Evolutionary conservation across 2,113 vertebrate genomes (phyloP).

Genomic region (Columbina picui): DNA sequence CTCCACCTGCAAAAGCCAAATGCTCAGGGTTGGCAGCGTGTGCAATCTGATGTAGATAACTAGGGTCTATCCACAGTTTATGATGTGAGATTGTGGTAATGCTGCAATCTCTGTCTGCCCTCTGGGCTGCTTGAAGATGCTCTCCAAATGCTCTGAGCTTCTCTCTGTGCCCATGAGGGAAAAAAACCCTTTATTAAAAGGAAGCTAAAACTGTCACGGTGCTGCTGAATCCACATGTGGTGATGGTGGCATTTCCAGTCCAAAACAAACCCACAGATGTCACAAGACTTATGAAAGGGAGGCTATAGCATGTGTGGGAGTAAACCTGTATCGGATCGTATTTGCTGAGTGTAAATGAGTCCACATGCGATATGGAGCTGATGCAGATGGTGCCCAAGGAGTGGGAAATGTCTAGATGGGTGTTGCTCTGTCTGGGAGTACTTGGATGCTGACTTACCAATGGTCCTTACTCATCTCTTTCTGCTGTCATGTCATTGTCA

Average conservation of each 20-base stretch:
- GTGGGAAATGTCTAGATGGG: neutral
- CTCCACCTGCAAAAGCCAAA: neutral
- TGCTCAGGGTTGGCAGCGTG: neutral
- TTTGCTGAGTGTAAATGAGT: neutral
- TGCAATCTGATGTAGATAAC: neutral
- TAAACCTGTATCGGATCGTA: rapidly evolving
- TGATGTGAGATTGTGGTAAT: neutral
- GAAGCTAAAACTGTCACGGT: neutral
- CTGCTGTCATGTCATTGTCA: neutral
- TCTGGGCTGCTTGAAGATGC: neutral
- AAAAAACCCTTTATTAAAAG: neutral
- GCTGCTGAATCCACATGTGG: neutral
- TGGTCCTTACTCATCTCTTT: neutral
- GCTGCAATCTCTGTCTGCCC: neutral
- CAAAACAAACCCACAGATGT: neutral
- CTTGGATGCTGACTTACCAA: neutral
- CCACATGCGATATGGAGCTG: rapidly evolving
- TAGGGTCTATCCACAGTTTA: neutral
- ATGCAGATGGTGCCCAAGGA: neutral
- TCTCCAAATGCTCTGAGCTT: neutral
- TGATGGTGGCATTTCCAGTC: neutral
- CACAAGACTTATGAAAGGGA: neutral
- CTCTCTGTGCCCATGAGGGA: neutral
- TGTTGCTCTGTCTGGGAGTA: neutral
- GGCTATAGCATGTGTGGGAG: neutral